A percentile compares a stretch with the other conserved stretches of the same genome.
phyloP scores from a whole-genome alignment of 1,140 invertebrate genomes.

The Diorhabda sublineata region DNA sequence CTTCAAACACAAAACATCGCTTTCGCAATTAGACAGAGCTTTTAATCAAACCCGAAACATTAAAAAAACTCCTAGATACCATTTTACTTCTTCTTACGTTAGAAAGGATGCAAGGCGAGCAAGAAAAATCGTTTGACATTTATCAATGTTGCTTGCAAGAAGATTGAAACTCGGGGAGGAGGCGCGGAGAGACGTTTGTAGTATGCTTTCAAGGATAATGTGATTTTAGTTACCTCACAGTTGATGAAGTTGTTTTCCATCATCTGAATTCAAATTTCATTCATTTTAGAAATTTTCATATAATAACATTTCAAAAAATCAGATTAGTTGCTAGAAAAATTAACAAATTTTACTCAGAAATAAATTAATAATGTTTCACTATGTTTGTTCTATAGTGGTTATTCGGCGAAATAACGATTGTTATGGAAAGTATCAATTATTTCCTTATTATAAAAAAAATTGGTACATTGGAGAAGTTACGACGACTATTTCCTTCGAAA shows the following conservation, averaged over 20 bases:
- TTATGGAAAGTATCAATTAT: too few relatives aligned
- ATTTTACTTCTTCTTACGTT: slow-evolving; percentile 41
- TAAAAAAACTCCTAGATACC: slow-evolving; percentile 39
- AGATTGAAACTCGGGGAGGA: slow-evolving; percentile 41
- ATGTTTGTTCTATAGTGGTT: too few relatives aligned
- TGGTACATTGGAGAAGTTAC: too few relatives aligned
- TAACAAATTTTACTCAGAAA: too few relatives aligned
- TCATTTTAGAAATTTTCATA: not conserved
- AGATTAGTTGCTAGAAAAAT: too few relatives aligned
- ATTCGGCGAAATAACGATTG: too few relatives aligned
- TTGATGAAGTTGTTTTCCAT: slow-evolving; percentile 12
- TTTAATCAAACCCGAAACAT: slow-evolving; percentile 39
- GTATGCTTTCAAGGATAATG: slow-evolving; percentile 39
- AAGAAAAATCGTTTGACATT: slow-evolving; percentile 43
- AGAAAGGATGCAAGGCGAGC: slow-evolving; percentile 38
- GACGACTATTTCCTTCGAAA: too few relatives aligned
- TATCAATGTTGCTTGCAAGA: slow-evolving; percentile 42
- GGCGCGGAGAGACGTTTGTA: slow-evolving; percentile 26
- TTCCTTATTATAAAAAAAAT: too few relatives aligned
- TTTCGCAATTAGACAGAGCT: slow-evolving; percentile 40
- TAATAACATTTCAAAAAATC: too few relatives aligned
- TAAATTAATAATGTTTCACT: too few relatives aligned
- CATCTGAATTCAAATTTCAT: not conserved
- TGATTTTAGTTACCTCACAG: slow-evolving; percentile 45
- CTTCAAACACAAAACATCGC: slow-evolving; percentile 22